These are phyloP conservation scores for Melanostoma mellinum DNA, from an alignment of 2,888 invertebrate species.

Conservation along the genomic window DNA sequence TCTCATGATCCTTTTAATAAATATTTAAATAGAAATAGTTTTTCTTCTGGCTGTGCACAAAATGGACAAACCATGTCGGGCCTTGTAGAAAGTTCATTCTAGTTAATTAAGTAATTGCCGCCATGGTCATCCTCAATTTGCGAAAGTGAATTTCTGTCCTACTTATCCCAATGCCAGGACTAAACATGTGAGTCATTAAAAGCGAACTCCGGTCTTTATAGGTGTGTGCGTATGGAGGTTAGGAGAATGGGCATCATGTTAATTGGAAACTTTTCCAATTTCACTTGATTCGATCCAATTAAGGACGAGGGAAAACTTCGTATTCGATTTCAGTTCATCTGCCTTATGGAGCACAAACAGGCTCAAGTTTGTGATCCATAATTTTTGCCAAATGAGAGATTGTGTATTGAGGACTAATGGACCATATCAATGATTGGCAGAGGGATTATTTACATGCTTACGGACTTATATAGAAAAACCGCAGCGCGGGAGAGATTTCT, in stretches of 20 bases:
- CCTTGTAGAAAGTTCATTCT: constrained; percentile 39
- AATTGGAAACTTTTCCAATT: constrained; percentile 73
- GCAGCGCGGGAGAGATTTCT: not conserved
- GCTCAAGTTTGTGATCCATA: constrained; percentile 35
- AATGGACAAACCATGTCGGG: not conserved
- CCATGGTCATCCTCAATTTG: constrained; percentile 50
- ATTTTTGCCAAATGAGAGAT: constrained; percentile 33
- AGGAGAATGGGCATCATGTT: constrained; percentile 43
- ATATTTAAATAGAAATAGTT: constrained; percentile 64
- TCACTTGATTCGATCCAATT: constrained; percentile 70
- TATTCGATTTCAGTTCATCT: constrained; percentile 49
- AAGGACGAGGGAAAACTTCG: constrained; percentile 50
- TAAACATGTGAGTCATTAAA: constrained; percentile 45
- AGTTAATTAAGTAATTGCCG: constrained; percentile 72
- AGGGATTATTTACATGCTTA: constrained; percentile 23
- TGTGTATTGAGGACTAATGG: constrained; percentile 47
- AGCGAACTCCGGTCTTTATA: constrained; percentile 33
- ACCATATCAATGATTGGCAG: constrained; percentile 34
- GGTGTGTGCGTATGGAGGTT: constrained; percentile 10
- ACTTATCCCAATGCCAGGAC: not conserved
- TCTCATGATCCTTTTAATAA: constrained; percentile 65
- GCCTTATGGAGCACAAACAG: constrained; percentile 25
- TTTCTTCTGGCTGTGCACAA: constrained; percentile 1
- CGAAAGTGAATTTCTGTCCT: constrained; percentile 52
- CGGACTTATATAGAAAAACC: not conserved